Evolutionary conservation across 2,113 vertebrate genomes (phyloP), one percentile per base, ranked within the genome.

Genomic region (Paramormyrops kingsleyae): DNA sequence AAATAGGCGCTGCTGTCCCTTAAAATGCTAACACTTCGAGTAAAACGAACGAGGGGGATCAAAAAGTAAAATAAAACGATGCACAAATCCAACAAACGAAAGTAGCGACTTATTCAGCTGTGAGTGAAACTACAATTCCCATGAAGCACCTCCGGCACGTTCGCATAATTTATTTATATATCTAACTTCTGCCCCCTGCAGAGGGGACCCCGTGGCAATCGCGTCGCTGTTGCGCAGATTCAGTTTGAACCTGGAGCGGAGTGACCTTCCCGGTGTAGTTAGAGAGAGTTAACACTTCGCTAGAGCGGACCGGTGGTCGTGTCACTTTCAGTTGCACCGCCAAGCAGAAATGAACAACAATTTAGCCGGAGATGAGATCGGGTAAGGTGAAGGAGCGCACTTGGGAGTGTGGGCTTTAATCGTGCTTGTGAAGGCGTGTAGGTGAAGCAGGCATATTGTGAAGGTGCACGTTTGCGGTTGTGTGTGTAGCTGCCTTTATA

Each of bases 301-400:
- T 83, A 88, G 87, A 91, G 90, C 89, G 90, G 87, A 90, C 91
- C 89, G 91, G 92, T 93, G 91, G 90, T 91, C 90, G 90, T 90
- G 90, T 80, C 83, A 89, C 89, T 91, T 88, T 91, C 92, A 94
- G 92, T 94, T 93, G 93, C 93, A 90, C 91, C 94, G 93, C 95
- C 94, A 49, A 53, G 94, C 95, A 96, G 96, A 96, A 93, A 97
- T 97, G 98, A 98, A 98, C 95, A 97, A 95, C 95, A 97, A 96
- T 94, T 96, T 97, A 94, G 96, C 97, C 93, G 98, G 97, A 93
- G 98, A 98, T 95, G 98, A 98, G 97, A 97, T 98, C 92, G 97
- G 98, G 97, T 98, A 95, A 98, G 97, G 90, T 10, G 31, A 24
- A 66, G 17, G 9, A 35, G 44, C 39, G 74, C 35, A 42, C 35